Base-by-base conservation (phyloP, 2,113 vertebrate species). In the Mustela nigripes region DNA sequence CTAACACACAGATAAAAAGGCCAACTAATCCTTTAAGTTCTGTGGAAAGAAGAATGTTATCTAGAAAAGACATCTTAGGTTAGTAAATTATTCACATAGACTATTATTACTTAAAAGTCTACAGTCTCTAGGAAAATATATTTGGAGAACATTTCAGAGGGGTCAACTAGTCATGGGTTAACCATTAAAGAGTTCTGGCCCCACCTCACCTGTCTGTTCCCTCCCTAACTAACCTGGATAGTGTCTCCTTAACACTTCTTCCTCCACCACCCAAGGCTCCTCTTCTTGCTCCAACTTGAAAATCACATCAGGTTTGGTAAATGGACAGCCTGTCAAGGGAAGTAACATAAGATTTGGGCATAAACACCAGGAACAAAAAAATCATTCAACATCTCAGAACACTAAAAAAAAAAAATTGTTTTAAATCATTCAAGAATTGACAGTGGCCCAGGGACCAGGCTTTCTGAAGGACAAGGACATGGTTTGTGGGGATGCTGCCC, bases 271-370 rank as follows among this genome's bases (percentile, higher is more conserved):
- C 92, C 97, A 98, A 31, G 97, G 97, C 60, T 91, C 93, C 94
- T 96, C 91, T 96, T 98, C 91, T 89, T 96, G 95, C 56, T 98
- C 97, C 97, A 98, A 53, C 86, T 97, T 97, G 82, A 97, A 98
- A 82, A 98, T 98, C 83, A 98, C 97, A 83, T 98, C 96, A 62
- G 98, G 97, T 89, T 98, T 98, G 73, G 86, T 94, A 36, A 97
- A 90, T 62, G 98, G 97, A 71, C 36, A 94, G 39, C 98, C 97
- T 98, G 50, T 67, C 45, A 83, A 78, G 42, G 21, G 21, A 19
- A 94, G 33, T 53, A 45, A 89, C 39, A 85, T 15, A 80, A 28
- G 16, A 56, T 83, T 21, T 83, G 26, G 21, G 62, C 15, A 80
- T 24, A 93, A 45, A 82, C 7, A 90, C 18, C 63, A 87, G 63